phyloP scores from a whole-genome alignment of 2,888 invertebrate genomes.

The Lypha dubia region DNA sequence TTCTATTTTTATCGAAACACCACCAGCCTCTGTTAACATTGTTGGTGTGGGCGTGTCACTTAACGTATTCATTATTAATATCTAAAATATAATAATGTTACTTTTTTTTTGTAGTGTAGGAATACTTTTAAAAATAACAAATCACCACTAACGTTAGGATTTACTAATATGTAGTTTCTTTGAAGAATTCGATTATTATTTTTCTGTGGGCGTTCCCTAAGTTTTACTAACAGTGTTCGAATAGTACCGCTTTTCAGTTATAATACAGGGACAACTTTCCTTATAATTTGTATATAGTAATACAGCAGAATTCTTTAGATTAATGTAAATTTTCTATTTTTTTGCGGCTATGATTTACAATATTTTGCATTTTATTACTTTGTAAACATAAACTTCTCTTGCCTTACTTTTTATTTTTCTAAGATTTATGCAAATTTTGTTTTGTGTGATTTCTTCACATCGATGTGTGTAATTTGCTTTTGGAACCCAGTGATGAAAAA shows the following conservation, averaged over 20 bases:
- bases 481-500: too few relatives aligned
- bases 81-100: conserved; percentile 44
- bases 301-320: background rate
- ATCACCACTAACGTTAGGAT: conserved; percentile 53
- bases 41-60: conserved; percentile 73
- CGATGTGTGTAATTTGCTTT: too few relatives aligned
- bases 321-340: background rate
- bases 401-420: conserved; percentile 60
- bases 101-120: background rate
- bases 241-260: background rate
- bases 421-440: conserved; percentile 49
- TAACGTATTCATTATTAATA: conserved; percentile 69
- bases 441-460: too few relatives aligned
- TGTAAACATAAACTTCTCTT: conserved; percentile 38
- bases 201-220: conserved; percentile 72
- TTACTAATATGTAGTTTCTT: conserved; percentile 26
- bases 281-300: background rate
- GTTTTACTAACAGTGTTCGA: background rate
- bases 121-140: background rate
- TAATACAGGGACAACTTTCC: background rate
- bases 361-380: conserved; percentile 10
- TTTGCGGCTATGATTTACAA: conserved; percentile 4
- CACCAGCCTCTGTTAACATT: conserved; percentile 47
- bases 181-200: conserved; percentile 66
- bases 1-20: conserved; percentile 68